Base-by-base conservation (phyloP, 2,888 invertebrate genomes). In the Microctonus hyperodae region DNA sequence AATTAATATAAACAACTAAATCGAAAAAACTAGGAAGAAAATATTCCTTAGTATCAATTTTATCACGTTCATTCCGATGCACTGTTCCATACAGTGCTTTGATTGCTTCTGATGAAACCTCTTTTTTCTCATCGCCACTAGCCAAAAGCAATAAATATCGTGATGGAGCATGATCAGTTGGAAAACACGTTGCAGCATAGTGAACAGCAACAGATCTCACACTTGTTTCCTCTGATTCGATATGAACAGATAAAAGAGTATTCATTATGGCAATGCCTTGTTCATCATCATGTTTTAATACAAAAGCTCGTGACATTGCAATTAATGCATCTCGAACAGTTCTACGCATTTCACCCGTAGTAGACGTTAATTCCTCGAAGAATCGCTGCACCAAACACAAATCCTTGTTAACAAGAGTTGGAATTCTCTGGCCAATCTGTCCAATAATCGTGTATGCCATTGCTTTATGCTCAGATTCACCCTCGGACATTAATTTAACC, bases 151-250 rank as follows among this genome's bases (percentile, higher is more conserved):
- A 84, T 10, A 96, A 85, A 81, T 92, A 95, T 77, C 94, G 88
- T 0, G 96, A 92, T 0, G 94, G 92, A 0, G 93, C 90, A 82
- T 94, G 93, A 77, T 92, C 88, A 35, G 89, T 87, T 0, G 94
- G 93, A 83, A 95, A 97, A 72, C 96, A 92, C 7, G 89, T 89
- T 2, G 92, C 90, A 0, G 94, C 88, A 77, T 94, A 95, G 68
- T 93, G 89, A 77, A 92, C 93, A 2, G 94, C 93, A 44, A 94
- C 91, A 84, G 93, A 92, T 67, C 96, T 79, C 3, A 81, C 82
- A 65, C 77, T 92, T 1, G 91, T 87, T 75, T 95, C 91, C 20
- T 92, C 91, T 40, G 90, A 88, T 85, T 92, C 88, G 79, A 94
- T 90, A 85, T 93, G 90, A 83, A 91, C 87, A 79, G 92, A 88